A percentile compares a stretch with the other conserved stretches of the same genome.
These are phyloP conservation scores for Lepilemur septentrionalis DNA, from an alignment of 2,797 vertebrate genomes.

Conservation along the genomic window DNA sequence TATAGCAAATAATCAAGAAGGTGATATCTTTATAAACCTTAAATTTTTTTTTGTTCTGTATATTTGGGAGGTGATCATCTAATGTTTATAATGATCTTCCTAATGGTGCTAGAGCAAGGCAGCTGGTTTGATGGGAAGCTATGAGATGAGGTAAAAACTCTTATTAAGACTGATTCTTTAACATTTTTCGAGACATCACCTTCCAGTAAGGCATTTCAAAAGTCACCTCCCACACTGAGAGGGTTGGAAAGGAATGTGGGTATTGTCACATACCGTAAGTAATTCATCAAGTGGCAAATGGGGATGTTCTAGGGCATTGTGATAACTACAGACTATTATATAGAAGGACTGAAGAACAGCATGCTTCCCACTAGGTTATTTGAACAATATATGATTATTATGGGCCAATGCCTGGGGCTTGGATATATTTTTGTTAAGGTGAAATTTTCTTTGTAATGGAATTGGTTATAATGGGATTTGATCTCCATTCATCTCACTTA, in stretches of 20 bases:
- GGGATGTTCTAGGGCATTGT: background rate
- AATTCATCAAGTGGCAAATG: constrained; percentile 13
- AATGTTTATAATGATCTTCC: constrained; percentile 1
- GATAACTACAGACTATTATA: constrained; percentile 41
- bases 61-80: background rate
- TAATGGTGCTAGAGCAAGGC: background rate
- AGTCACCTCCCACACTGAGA: background rate
- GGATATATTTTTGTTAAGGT: constrained; percentile 72
- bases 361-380: constrained; percentile 46
- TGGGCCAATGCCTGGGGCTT: constrained; percentile 56
- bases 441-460: constrained; percentile 71
- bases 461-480: constrained; percentile 72
- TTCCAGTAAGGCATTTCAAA: background rate
- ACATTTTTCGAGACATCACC: background rate
- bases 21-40: background rate
- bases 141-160: background rate
- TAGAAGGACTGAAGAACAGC: constrained; percentile 23
- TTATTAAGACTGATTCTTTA: constrained; percentile 20
- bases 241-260: background rate
- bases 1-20: background rate
- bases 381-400: constrained; percentile 66
- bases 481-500: constrained; percentile 68
- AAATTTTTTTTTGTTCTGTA: background rate
- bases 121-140: background rate
- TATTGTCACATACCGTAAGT: background rate